Evolutionary conservation across 2,888 invertebrate genomes (phyloP), one percentile per base, ranked within the genome.

Genomic region (Drosophila putrida): DNA sequence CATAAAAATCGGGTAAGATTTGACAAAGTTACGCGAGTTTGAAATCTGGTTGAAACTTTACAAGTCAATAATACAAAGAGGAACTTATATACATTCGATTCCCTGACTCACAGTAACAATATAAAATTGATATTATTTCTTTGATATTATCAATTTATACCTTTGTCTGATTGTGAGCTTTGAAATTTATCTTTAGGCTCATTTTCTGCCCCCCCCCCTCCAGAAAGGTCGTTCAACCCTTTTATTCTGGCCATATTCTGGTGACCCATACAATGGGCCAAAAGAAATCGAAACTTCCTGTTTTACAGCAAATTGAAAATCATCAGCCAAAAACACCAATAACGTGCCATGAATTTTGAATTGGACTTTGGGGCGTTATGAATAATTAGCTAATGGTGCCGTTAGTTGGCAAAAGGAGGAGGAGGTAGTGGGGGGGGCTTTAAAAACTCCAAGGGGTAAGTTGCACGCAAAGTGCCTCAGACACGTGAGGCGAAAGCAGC

Each of bases 221-320:
- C 9, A 20, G n/a, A 41, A 51, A 54, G 74, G 73, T 71, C 69
- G 68, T 84, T 82, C 66, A 76, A 72, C 75, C 15, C 43, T n/a
- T n/a, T n/a, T n/a, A 28, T n/a, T 44, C 27, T 38, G 28, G 20
- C 20, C 25, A 6, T n/a, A 6, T n/a, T 39, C 31, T 33, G 25
- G 25, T 27, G 39, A 55, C 62, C 59, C 28, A 50, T 53, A 54
- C 65, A 39, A 57, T 57, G 59, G 55, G 28, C 55, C 59, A 53
- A 83, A 49, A 71, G 82, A 87, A 82, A 88, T 80, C 80, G 73
- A 77, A 82, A 73, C 67, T 87, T 82, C 79, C 79, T 83, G 83
- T 71, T 46, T 46, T 68, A 71, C 70, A 70, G 33, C 44, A 31
- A 13, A 27, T 49, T 51, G 41, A 33, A 49, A 35, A 57, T 59